Base-by-base conservation (phyloP, 2,113 vertebrate species). In the Dromas ardeola region DNA sequence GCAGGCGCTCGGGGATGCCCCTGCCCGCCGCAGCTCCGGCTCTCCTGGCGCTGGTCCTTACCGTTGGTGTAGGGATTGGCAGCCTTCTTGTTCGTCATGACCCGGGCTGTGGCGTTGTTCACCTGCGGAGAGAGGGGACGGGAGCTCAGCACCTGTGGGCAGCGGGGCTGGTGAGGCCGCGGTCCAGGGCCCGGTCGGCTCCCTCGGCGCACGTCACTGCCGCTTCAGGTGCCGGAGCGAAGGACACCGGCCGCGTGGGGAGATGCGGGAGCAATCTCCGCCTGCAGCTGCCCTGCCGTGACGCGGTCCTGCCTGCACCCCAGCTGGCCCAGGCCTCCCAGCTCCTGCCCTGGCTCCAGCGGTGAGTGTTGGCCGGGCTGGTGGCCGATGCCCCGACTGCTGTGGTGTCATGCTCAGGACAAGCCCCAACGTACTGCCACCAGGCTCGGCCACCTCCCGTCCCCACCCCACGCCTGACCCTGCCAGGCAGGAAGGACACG, bases 51-150 rank as follows among this genome's bases (percentile, higher is more conserved):
- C 53, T 5, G 58, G 49, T 53, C 79, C 99, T 98, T 98, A 99
- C 99, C 99, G 1, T 99, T 99, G 96, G 99, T 98, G 96, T 99
- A 99, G 86, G 99, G 99, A 96, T 99, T 99, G 19, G 98, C 98
- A 42, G 99, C 98, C 97, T 99, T 99, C 98, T 99, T 99, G 98
- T 99, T 99, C 76, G 99, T 99, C 99, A 99, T 99, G 97, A 99
- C 99, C 36, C 99, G 98, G 96, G 99, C 99, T 0, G 99, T 99
- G 96, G 99, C 99, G 13, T 99, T 99, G 97, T 99, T 99, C 95
- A 99, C 99, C 99, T 99, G 98, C 43, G 17, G 77, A 95, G 50
- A 97, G 82, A 96, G 63, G 58, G 32, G 76, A 32, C 1, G 5
- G 77, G 58, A 32, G 84, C 72, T 97, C 81, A 67, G 42, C 0